Percentiles rank a stretch among this genome's conserved stretches.
Conservation (phyloP, 2,888 invertebrate species). For the Nowickia ferox region DNA sequence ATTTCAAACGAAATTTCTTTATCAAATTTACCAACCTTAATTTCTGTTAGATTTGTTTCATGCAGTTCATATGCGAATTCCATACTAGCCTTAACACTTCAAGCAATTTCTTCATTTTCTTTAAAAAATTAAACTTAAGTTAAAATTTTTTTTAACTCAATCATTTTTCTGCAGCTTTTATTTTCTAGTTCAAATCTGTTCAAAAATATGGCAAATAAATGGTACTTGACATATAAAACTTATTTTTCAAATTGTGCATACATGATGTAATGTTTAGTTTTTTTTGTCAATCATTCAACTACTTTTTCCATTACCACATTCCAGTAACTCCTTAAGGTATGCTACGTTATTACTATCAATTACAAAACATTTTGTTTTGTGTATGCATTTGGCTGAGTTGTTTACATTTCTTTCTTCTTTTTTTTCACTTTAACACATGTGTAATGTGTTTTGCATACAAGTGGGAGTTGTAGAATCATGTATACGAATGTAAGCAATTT, state of each 20-base stretch:
- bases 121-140: too few species aligned
- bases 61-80: too few species aligned
- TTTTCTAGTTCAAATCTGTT: constrained; percentile 39
- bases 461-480: constrained; percentile 34
- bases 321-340: constrained; percentile 62
- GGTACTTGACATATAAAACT: constrained; percentile 46
- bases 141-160: background rate
- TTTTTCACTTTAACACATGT: constrained; percentile 18
- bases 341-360: constrained; percentile 66
- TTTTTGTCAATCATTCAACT: constrained; percentile 24
- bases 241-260: constrained; percentile 35
- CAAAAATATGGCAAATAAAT: constrained; percentile 18
- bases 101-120: too few species aligned
- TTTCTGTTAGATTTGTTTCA: too few species aligned
- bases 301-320: constrained; percentile 54
- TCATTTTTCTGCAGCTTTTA: constrained; percentile 20
- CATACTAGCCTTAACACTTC: too few species aligned
- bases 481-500: constrained; percentile 8
- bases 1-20: too few species aligned
- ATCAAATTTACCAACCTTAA: too few species aligned
- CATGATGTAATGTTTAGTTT: background rate
- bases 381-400: background rate
- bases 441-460: constrained; percentile 32
- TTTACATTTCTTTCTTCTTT: background rate
- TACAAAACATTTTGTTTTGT: constrained; percentile 61